Conservation (phyloP, 2,797 vertebrate genomes). For the Xyrichtys novacula region DNA sequence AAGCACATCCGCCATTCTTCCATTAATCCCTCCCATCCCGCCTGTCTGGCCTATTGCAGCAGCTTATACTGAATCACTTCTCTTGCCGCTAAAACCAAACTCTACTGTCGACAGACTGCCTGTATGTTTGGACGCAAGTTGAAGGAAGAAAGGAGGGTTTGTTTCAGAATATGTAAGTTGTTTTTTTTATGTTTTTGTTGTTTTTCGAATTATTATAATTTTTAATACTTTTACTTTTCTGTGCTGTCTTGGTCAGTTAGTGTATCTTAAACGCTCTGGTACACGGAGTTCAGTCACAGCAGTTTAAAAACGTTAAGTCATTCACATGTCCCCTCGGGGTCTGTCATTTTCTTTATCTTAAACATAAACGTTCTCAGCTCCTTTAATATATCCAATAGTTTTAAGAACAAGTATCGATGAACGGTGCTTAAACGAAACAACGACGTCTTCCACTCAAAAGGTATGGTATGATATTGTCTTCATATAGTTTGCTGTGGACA, state of each 20-base stretch:
- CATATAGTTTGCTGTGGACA: too few relatives aligned
- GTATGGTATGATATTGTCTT: too few relatives aligned
- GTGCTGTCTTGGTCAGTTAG: neutral
- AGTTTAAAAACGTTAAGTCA: neutral
- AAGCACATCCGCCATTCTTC: neutral
- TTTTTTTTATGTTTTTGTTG: too few relatives aligned
- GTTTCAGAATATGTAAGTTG: fast-evolving
- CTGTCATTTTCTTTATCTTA: neutral
- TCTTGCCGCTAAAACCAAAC: slow-evolving; percentile 84
- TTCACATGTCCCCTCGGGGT: neutral
- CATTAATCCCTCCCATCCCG: neutral
- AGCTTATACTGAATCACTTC: neutral
- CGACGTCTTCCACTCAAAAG: too few relatives aligned
- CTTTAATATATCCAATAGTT: neutral
- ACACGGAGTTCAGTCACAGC: neutral
- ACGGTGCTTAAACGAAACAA: neutral
- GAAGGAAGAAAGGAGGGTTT: slow-evolving; percentile 18
- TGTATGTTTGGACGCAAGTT: neutral
- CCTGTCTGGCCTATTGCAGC: slow-evolving; percentile 71
- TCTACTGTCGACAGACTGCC: fast-evolving
- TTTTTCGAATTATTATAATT: too few relatives aligned
- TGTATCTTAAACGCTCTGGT: neutral
- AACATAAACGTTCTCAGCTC: neutral
- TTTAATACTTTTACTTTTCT: fast-evolving
- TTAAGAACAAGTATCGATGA: neutral